phyloP scores from a whole-genome alignment of 2,888 invertebrate species.

The Tipula confusa region DNA sequence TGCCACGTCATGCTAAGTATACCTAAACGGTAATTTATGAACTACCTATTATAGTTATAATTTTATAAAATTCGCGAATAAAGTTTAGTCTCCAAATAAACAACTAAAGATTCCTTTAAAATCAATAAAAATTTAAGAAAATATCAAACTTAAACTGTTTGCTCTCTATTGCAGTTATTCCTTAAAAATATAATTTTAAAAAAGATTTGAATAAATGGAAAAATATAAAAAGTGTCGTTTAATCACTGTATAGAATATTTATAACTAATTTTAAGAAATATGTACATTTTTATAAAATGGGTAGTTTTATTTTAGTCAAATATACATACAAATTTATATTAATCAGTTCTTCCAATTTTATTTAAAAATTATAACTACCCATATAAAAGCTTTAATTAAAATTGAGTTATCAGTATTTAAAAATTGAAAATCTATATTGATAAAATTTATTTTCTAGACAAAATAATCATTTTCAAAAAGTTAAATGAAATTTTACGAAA shows the following conservation, averaged over 20 bases:
- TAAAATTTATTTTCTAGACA: neutral
- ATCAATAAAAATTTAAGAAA: too few relatives aligned
- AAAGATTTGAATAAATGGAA: neutral
- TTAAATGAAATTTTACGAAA: neutral
- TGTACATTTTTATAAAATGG: neutral
- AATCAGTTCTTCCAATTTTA: neutral
- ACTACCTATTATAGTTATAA: too few relatives aligned
- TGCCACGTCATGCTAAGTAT: too few relatives aligned
- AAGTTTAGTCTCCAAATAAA: too few relatives aligned
- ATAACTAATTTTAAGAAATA: neutral
- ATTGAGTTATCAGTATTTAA: neutral
- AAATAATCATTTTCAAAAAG: neutral
- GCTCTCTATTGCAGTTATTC: too few relatives aligned
- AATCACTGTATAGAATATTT: neutral
- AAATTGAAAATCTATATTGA: neutral
- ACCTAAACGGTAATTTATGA: too few relatives aligned
- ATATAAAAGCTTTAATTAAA: conserved; percentile 10
- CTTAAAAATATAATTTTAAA: too few relatives aligned
- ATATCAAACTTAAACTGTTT: too few relatives aligned
- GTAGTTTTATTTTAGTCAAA: neutral
- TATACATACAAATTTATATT: neutral
- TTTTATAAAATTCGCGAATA: too few relatives aligned
- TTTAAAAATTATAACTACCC: neutral
- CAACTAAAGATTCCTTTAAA: too few relatives aligned
- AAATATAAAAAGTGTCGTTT: neutral